A percentile compares a stretch with the other conserved stretches of the same genome.
Evolutionary conservation across 2,888 invertebrate species (phyloP).

Genomic region (Pegoplata infirma): DNA sequence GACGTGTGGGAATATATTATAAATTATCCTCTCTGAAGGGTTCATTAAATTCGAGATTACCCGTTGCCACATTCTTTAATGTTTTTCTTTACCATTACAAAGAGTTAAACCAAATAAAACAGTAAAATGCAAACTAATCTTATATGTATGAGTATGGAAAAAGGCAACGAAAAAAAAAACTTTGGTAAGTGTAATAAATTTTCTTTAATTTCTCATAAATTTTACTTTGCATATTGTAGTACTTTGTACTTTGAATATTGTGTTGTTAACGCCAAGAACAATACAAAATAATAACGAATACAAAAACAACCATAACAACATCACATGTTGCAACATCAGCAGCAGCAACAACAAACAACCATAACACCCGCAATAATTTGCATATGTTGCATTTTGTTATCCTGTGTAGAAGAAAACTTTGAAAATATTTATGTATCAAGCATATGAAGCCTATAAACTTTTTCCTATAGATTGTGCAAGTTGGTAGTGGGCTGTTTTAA

Average conservation of each 20-base stretch:
- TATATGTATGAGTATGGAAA: not conserved
- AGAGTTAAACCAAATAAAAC: not conserved
- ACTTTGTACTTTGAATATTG: constrained; percentile 58
- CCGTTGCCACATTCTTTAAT: too few species aligned
- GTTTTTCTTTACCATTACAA: too few species aligned
- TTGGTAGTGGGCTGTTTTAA: constrained; percentile 49
- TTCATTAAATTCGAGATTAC: not conserved
- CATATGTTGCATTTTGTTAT: constrained; percentile 59
- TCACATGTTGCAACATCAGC: constrained; percentile 31
- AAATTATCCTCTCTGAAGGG: too few species aligned
- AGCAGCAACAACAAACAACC: constrained; percentile 37
- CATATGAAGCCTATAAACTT: constrained; percentile 35
- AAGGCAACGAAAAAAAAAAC: constrained; percentile 25
- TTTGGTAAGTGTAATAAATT: constrained; percentile 71
- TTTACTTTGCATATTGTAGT: constrained; percentile 73
- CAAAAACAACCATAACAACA: constrained; percentile 35
- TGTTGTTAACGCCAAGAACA: constrained; percentile 61
- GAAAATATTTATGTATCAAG: constrained; percentile 23
- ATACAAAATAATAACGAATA: constrained; percentile 59
- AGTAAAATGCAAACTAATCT: not conserved
- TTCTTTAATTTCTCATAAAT: constrained; percentile 76
- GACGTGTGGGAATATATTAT: too few species aligned
- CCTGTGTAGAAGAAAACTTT: constrained; percentile 26
- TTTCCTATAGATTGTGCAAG: constrained; percentile 34
- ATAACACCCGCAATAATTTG: constrained; percentile 62